A percentile compares a stretch with the other conserved stretches of the same genome.
These are phyloP conservation scores for Apoderus coryli DNA, from an alignment of 2,888 invertebrate species.

Conservation along the genomic window DNA sequence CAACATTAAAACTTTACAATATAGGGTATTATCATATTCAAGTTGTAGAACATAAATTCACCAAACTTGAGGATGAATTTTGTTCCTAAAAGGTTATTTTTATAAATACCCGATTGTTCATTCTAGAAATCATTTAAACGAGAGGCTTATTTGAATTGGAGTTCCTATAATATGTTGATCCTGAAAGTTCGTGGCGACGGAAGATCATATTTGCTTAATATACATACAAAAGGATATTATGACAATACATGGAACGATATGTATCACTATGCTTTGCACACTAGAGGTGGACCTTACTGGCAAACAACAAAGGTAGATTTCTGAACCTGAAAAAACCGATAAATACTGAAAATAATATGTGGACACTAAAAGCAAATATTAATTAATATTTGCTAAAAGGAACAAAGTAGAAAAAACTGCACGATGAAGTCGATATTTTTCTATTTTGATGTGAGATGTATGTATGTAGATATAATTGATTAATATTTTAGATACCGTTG, in stretches of 20 bases:
- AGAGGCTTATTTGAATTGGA: conserved; percentile 57
- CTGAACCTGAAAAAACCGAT: not conserved
- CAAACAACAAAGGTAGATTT: conserved; percentile 63
- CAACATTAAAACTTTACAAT: conserved; percentile 53
- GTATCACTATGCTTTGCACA: conserved; percentile 74
- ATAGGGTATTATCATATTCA: too few species aligned
- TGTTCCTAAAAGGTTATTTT: too few species aligned
- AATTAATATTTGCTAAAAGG: not conserved
- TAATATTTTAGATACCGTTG: conserved; percentile 84
- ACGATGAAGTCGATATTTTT: too few species aligned
- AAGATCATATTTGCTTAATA: conserved; percentile 70
- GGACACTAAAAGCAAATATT: not conserved
- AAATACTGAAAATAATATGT: not conserved
- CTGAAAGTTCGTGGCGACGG: conserved; percentile 88
- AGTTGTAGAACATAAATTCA: too few species aligned
- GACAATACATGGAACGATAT: conserved; percentile 86
- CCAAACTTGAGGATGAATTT: too few species aligned
- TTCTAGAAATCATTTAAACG: conserved; percentile 71
- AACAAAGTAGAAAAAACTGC: too few species aligned
- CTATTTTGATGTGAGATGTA: too few species aligned
- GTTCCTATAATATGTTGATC: conserved; percentile 57
- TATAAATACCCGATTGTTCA: too few species aligned
- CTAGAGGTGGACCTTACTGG: conserved; percentile 98
- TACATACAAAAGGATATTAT: conserved; percentile 58
- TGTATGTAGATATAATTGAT: too few species aligned